Evolutionary conservation across 2,888 invertebrate species (phyloP), one percentile per base, ranked within the genome.

Genomic region (Argyra leucocephala): DNA sequence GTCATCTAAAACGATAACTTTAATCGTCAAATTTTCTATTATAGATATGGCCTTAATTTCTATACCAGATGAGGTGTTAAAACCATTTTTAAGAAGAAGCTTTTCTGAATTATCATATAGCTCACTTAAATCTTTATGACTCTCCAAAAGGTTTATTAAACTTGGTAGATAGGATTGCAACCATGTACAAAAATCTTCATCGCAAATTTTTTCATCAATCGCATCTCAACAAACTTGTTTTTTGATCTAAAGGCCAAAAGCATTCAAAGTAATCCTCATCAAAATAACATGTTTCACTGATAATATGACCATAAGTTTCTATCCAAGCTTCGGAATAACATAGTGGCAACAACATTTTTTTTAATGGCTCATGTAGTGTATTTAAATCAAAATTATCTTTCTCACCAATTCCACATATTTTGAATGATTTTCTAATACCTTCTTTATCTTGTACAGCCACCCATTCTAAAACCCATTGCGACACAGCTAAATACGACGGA

Each of bases 391-490:
- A 62, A 37, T 21, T 62, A 22, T 62, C 22, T 37, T 22, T 62
- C 15, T 36, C 22, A 22, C 62, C 36, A 37, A 62, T 62, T 62
- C 62, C 62, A 62, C 48, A 62, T 36, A 62, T 22, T 37, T 36
- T 62, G 22, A 62, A 62, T 22, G 62, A 36, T 37, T 37, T 36
- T 37, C 21, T 36, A 37, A 62, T 37, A 22, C 22, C 36, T 62
- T 62, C 36, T 62, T 62, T 62, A 62, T 36, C 37, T 62, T 62
- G 48, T 62, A 22, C 22, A 37, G 36, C 37, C 15, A 62, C 37
- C 48, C 62, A 62, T 22, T 15, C 37, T 62, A 62, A 37, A 62
- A 21, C 62, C 62, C 62, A 62, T 37, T 36, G 22, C 22, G 62
- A 37, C 57, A 57, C 21, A 57, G 57, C 57, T 57, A 57, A n/a